Evolutionary conservation across 30 jellyfish, hydroid and myxozoan genomes (phyloP).

Genomic region (Pelagia noctiluca): DNA sequence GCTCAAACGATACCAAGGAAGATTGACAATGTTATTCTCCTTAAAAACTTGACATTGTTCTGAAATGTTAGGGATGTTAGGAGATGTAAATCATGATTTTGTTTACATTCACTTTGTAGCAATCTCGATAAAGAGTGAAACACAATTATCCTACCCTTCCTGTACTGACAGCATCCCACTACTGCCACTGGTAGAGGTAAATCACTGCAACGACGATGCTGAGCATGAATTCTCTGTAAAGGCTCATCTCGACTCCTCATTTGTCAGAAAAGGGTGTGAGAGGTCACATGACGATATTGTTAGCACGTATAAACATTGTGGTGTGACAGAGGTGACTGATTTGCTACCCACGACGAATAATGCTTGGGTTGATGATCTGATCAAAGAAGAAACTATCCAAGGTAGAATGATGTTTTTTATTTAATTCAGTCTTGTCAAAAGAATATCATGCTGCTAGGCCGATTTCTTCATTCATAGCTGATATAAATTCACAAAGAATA

Average conservation of each 20-base stretch:
- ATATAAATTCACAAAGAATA: neutral
- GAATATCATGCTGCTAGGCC: too few species aligned
- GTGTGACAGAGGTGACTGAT: slow-evolving; percentile 54
- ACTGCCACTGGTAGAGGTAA: slow-evolving; percentile 36
- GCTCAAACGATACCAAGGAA: too few species aligned
- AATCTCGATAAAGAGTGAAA: neutral
- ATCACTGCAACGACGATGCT: slow-evolving; percentile 43
- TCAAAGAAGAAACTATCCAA: slow-evolving; percentile 64
- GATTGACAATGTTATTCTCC: too few species aligned
- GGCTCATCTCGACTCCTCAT: slow-evolving; percentile 71
- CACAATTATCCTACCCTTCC: slow-evolving; percentile 49
- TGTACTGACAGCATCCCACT: slow-evolving; percentile 55
- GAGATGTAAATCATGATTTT: too few species aligned
- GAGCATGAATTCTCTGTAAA: slow-evolving; percentile 58
- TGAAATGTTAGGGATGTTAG: too few species aligned
- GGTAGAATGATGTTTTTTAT: slow-evolving; percentile 23
- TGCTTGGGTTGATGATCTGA: slow-evolving; percentile 61
- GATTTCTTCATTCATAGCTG: too few species aligned
- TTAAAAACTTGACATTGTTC: too few species aligned
- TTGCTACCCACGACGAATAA: slow-evolving; percentile 57
- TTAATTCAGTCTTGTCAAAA: too few species aligned
- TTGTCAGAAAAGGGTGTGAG: slow-evolving; percentile 76
- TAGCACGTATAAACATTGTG: slow-evolving; percentile 61
- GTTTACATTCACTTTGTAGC: slow-evolving; percentile 12
- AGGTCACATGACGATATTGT: slow-evolving; percentile 43